Evolutionary conservation across 1,140 invertebrate species (phyloP).

Genomic region (Aleiodes sp.): DNA sequence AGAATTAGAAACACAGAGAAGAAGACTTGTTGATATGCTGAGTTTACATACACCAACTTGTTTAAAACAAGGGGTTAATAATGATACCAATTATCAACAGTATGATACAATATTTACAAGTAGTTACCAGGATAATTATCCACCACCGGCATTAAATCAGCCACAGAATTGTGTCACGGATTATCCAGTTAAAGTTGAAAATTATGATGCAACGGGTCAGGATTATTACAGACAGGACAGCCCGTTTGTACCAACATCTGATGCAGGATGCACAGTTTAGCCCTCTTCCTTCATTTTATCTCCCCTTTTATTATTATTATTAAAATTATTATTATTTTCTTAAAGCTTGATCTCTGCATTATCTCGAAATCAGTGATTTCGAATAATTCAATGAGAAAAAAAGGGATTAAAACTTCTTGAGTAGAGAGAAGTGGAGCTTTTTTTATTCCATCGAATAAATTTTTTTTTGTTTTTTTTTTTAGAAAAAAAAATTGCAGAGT

Average conservation of each 20-base stretch:
- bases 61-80: slow-evolving; percentile 68
- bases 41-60: slow-evolving; percentile 76
- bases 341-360: too few relatives aligned
- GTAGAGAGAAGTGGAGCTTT: too few relatives aligned
- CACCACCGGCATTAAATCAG: slow-evolving; percentile 52
- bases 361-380: too few relatives aligned
- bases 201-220: slow-evolving; percentile 49
- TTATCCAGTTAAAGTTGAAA: slow-evolving; percentile 61
- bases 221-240: slow-evolving; percentile 61
- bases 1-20: slow-evolving; percentile 77
- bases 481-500: slow-evolving; percentile 1
- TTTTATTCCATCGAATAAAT: too few relatives aligned
- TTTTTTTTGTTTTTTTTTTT: background rate
- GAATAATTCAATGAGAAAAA: too few relatives aligned
- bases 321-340: too few relatives aligned
- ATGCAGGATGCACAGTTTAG: slow-evolving; percentile 62
- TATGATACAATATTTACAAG: slow-evolving; percentile 48
- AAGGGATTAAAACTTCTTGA: too few relatives aligned
- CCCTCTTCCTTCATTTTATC: background rate
- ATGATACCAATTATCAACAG: slow-evolving; percentile 53
- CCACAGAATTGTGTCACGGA: slow-evolving; percentile 57
- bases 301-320: background rate
- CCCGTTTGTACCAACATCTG: slow-evolving; percentile 56
- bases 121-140: slow-evolving; percentile 61
- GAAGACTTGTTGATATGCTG: slow-evolving; percentile 78